phyloP scores from a whole-genome alignment of 2,113 vertebrate species.

The Muntiacus muntjak region DNA sequence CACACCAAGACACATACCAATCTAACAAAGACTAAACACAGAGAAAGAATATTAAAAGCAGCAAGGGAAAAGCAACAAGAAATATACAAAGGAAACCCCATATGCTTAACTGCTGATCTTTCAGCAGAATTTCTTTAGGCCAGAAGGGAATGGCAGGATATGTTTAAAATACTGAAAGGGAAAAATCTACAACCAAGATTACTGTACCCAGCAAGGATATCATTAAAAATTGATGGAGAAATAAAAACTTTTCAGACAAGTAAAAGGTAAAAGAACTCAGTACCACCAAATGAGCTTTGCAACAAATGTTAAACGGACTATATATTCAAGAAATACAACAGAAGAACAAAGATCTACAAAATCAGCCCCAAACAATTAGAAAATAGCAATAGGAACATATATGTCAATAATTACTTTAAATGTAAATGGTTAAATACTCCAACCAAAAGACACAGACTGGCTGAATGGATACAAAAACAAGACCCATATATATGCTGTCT shows the following conservation, averaged over 20 bases:
- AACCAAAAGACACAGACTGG: background rate
- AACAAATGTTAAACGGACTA: background rate
- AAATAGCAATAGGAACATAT: background rate
- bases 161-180: background rate
- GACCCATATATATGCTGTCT: background rate
- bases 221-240: background rate
- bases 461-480: background rate
- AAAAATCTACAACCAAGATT: background rate
- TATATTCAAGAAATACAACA: background rate
- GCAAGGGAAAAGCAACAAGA: background rate
- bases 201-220: background rate
- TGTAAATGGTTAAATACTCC: background rate
- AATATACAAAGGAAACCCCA: background rate
- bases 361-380: background rate
- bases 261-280: background rate
- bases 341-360: background rate
- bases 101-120: background rate
- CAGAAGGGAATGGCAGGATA: background rate
- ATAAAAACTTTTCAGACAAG: background rate
- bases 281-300: background rate
- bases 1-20: background rate
- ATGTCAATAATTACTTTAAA: background rate
- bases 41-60: background rate
- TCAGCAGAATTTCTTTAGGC: background rate
- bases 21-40: background rate